Evolutionary conservation across 2,888 invertebrate species (phyloP), one percentile per base, ranked within the genome.

Genomic region (Drosophila greeni): DNA sequence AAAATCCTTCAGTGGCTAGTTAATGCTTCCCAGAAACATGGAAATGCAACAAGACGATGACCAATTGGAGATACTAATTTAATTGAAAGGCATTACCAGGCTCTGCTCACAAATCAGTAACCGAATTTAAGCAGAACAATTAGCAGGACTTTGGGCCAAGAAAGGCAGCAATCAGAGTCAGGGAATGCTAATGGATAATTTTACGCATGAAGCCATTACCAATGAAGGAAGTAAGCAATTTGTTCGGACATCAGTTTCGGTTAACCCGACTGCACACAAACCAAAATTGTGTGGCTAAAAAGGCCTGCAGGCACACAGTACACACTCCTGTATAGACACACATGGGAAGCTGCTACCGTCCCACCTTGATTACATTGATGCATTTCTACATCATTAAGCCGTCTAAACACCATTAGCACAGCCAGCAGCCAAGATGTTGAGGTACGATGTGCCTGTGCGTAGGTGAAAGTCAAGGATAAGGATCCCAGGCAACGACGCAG

Each of bases 341-440:
- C 14, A 26, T 23, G 42, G 31, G 1, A 12, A 8, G 5, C 5
- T 47, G 16, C n/a, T 24, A n/a, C 40, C 37, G 70, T 40, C 62
- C 59, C 47, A 84, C 80, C 84, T 85, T 80, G 74, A 82, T 79
- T 85, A 77, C 73, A 72, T 75, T 76, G 80, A 76, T 81, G 84
- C 78, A 80, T 82, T 84, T 84, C 83, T 81, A 73, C 76, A 75
- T 74, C 83, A 85, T 84, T 85, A 84, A 74, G 68, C 70, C 70
- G 67, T 58, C 72, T 73, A 76, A 83, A 70, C 73, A 75, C 70
- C 81, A 85, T 85, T 79, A 84, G 69, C 62, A 68, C 42, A 11
- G 45, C 45, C 26, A 47, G 20, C 68, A 61, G 36, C 36, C 43
- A 36, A 66, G 57, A 57, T 66, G 57, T 66, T 57, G 33, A 66